Evolutionary conservation across 1,140 invertebrate genomes (phyloP).

Genomic region (Diorhabda sublineata): DNA sequence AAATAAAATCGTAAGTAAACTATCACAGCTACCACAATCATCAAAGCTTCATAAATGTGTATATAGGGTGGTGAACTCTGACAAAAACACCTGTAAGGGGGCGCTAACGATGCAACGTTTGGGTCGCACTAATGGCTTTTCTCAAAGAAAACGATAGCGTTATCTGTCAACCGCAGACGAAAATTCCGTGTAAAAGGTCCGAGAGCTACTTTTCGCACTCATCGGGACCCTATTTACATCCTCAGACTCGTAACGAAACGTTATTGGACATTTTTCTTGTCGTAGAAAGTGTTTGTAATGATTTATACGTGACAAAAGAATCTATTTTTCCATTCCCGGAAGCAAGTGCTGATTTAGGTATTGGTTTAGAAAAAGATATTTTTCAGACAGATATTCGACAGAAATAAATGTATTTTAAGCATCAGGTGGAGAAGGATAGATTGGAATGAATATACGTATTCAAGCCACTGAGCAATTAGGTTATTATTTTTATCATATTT

Average conservation of each 20-base stretch:
- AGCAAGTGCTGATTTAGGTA: too few species aligned
- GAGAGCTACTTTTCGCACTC: conserved; percentile 10
- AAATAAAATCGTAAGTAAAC: too few species aligned
- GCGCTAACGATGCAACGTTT: conserved; percentile 20
- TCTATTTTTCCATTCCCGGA: too few species aligned
- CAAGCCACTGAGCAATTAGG: too few species aligned
- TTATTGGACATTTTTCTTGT: neutral
- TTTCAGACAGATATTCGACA: too few species aligned
- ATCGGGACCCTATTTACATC: neutral
- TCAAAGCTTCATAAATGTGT: conserved; percentile 13
- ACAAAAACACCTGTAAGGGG: conserved; percentile 21
- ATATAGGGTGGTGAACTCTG: conserved; percentile 8
- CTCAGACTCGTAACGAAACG: neutral
- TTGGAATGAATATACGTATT: too few species aligned
- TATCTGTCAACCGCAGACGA: conserved; percentile 20
- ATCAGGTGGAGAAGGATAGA: too few species aligned
- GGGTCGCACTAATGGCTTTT: conserved; percentile 13
- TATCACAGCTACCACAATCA: too few species aligned
- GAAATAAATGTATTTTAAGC: too few species aligned
- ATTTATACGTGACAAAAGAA: too few species aligned
- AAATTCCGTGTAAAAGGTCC: conserved; percentile 7
- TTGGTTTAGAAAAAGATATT: too few species aligned
- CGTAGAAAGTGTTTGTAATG: neutral
- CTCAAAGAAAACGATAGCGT: conserved; percentile 15
- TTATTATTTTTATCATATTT: too few species aligned